A percentile compares a stretch with the other conserved stretches of the same genome.
Evolutionary conservation across 2,888 invertebrate genomes (phyloP).

Genomic region (Trissonchulus latispiculum): DNA sequence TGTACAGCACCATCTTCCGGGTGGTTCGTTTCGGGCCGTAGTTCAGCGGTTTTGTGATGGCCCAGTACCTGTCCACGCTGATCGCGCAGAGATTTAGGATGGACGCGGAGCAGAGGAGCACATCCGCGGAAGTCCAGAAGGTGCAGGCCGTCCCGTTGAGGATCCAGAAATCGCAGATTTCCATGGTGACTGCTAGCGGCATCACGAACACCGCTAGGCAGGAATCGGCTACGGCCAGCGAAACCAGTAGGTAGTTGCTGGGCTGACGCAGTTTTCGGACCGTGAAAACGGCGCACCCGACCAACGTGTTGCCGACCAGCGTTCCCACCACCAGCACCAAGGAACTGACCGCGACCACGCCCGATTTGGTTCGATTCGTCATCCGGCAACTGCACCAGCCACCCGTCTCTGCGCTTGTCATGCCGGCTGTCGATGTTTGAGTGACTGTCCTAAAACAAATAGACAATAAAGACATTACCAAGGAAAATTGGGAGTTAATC

Average conservation of each 20-base stretch:
- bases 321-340: constrained; percentile 48
- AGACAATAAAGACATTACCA: no score
- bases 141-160: constrained; percentile 42
- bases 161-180: constrained; percentile 40
- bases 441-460: no score
- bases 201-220: constrained; percentile 51
- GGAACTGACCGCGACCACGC: no score
- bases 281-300: constrained; percentile 51
- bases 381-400: no score
- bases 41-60: constrained; percentile 68
- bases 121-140: constrained; percentile 51
- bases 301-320: constrained; percentile 50
- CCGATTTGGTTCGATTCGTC: no score
- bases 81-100: constrained; percentile 53
- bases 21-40: constrained; percentile 91
- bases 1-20: constrained; percentile 66
- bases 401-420: no score
- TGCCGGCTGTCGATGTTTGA: no score
- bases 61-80: constrained; percentile 51
- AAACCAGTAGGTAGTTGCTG: constrained; percentile 45
- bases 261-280: constrained; percentile 49
- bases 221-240: constrained; percentile 52
- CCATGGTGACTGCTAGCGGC: constrained; percentile 49
- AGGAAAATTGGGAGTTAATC: no score
- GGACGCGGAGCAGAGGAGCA: constrained; percentile 52